Evolutionary conservation across 2,888 invertebrate species (phyloP).

Genomic region (Megalurothrips usitatus): DNA sequence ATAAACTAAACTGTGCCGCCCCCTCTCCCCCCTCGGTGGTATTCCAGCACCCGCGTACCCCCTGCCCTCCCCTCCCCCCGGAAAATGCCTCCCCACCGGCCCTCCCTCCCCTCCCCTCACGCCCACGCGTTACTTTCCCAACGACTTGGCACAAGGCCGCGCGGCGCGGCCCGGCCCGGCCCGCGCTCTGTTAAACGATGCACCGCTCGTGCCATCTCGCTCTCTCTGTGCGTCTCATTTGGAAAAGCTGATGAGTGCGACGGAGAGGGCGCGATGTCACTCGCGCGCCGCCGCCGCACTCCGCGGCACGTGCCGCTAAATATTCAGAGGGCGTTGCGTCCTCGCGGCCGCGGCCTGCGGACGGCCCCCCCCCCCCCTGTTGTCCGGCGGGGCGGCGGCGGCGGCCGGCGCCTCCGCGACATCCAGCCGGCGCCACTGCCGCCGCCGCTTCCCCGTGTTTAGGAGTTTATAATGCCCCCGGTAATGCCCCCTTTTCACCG

Average conservation of each 20-base stretch:
- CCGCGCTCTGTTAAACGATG: too few species aligned
- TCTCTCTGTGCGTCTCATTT: too few species aligned
- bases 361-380: too few species aligned
- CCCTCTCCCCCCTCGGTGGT: too few species aligned
- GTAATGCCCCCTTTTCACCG: neutral
- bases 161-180: neutral
- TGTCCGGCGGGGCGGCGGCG: neutral
- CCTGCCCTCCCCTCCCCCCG: too few species aligned
- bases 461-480: neutral
- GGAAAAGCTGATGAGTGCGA: too few species aligned
- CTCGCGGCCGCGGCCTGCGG: too few species aligned
- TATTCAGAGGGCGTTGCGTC: neutral
- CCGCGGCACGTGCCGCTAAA: neutral
- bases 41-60: too few species aligned
- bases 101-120: neutral
- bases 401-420: neutral
- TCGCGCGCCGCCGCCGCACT: neutral
- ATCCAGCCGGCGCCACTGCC: neutral
- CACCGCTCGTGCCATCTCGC: too few species aligned
- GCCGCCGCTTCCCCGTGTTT: neutral
- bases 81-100: too few species aligned
- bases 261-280: too few species aligned
- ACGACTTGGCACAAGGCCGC: neutral
- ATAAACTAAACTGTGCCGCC: too few species aligned
- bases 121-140: neutral